A percentile compares a stretch with the other conserved stretches of the same genome.
These are phyloP conservation scores for Entomobrya proxima DNA, from an alignment of 2,888 invertebrate genomes.

Conservation along the genomic window DNA sequence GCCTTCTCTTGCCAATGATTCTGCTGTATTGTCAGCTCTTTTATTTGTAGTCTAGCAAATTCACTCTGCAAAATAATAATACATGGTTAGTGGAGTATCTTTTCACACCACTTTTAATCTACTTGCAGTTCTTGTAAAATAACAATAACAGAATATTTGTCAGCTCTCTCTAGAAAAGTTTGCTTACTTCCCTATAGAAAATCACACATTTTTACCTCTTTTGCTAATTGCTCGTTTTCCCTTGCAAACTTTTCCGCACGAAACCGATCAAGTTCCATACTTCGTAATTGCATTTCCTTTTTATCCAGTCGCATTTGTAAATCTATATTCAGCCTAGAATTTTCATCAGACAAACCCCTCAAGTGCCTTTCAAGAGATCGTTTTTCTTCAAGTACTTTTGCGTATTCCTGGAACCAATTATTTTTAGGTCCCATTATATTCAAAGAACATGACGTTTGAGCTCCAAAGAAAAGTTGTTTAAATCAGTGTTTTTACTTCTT, in stretches of 20 bases:
- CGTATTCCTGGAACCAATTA: constrained; percentile 36
- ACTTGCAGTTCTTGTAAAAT: too few species aligned
- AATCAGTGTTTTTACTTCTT: constrained; percentile 9
- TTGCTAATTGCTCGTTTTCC: constrained; percentile 51
- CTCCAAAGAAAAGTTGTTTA: neutral
- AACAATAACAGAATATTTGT: too few species aligned
- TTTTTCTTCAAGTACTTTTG: constrained; percentile 54
- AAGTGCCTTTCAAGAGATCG: constrained; percentile 38
- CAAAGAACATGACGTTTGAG: neutral
- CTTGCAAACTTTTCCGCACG: constrained; percentile 55
- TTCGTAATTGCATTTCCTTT: constrained; percentile 49
- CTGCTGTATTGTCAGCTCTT: constrained; percentile 62
- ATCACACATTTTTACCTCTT: constrained; percentile 42
- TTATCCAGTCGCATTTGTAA: constrained; percentile 42
- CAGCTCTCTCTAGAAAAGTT: too few species aligned
- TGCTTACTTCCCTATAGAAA: too few species aligned
- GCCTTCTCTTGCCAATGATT: constrained; percentile 71
- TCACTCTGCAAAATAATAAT: neutral
- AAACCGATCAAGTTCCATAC: constrained; percentile 55
- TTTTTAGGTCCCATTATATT: neutral
- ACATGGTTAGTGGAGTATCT: neutral
- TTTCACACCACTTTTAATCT: too few species aligned
- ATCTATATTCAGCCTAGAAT: constrained; percentile 36
- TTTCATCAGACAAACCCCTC: constrained; percentile 27
- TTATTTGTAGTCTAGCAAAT: constrained; percentile 35